These are phyloP conservation scores for Amiota minor DNA, from an alignment of 2,888 invertebrate species.

Conservation along the genomic window DNA sequence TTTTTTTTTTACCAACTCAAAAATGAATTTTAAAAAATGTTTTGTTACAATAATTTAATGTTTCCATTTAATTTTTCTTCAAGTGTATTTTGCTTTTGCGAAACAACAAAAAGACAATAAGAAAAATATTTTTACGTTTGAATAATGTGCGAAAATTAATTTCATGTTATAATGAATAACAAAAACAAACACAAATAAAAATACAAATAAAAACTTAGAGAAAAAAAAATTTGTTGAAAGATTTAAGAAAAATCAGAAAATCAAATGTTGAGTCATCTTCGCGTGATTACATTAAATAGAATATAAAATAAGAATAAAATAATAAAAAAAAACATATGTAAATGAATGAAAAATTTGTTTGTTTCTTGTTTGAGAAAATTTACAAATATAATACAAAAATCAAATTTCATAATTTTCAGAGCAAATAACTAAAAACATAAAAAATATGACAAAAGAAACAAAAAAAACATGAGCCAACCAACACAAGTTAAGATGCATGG, in stretches of 20 bases:
- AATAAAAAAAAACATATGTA: not conserved
- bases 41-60: too few species aligned
- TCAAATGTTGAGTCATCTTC: constrained; percentile 25
- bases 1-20: too few species aligned
- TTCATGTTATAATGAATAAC: constrained; percentile 39
- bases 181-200: not conserved
- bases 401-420: not conserved
- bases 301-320: not conserved
- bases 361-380: not conserved
- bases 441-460: constrained; percentile 6
- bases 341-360: too few species aligned
- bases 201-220: not conserved
- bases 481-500: not conserved
- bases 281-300: constrained; percentile 10
- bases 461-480: not conserved
- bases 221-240: not conserved
- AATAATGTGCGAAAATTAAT: constrained; percentile 31
- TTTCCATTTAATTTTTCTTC: too few species aligned
- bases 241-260: too few species aligned
- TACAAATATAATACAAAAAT: not conserved
- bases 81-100: too few species aligned
- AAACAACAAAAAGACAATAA: not conserved
- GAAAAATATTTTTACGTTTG: constrained; percentile 12
- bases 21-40: too few species aligned
- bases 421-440: not conserved